These are phyloP conservation scores for Engraulis encrasicolus DNA, from an alignment of 2,113 vertebrate species.

Conservation along the genomic window DNA sequence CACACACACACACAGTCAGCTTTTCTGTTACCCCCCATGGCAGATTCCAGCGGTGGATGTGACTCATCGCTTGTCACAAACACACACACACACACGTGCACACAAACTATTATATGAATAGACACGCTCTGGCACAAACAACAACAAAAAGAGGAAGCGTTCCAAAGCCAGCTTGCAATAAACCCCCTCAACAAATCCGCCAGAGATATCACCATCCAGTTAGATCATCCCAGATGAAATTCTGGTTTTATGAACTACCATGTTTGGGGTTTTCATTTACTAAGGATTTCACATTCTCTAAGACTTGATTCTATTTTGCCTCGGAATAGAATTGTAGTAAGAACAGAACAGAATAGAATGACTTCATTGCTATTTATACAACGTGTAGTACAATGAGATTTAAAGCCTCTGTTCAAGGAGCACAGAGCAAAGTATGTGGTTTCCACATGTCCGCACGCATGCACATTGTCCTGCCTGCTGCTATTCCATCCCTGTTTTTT, in stretches of 20 bases:
- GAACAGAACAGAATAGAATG: no score
- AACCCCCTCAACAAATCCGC: not conserved
- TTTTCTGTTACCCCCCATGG: not conserved
- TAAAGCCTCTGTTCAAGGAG: no score
- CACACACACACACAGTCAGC: not conserved
- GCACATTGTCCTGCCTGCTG: not conserved
- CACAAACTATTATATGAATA: not conserved
- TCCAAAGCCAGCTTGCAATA: not conserved
- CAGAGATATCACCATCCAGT: not conserved
- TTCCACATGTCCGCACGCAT: no score
- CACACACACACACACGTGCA: not conserved
- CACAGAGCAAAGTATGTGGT: no score
- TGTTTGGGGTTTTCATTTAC: not conserved
- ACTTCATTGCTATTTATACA: no score
- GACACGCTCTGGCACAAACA: not conserved
- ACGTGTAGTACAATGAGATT: no score
- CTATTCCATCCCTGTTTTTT: not conserved
- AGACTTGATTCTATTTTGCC: not conserved
- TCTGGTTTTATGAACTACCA: no score
- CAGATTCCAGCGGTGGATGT: constrained; percentile 4
- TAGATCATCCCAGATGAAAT: not conserved
- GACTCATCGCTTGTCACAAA: not conserved
- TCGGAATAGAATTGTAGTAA: no score
- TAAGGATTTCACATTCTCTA: no score
- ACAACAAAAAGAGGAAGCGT: not conserved